Evolutionary conservation across 2,797 vertebrate species (phyloP).

Genomic region (Epinephelus malabaricus): DNA sequence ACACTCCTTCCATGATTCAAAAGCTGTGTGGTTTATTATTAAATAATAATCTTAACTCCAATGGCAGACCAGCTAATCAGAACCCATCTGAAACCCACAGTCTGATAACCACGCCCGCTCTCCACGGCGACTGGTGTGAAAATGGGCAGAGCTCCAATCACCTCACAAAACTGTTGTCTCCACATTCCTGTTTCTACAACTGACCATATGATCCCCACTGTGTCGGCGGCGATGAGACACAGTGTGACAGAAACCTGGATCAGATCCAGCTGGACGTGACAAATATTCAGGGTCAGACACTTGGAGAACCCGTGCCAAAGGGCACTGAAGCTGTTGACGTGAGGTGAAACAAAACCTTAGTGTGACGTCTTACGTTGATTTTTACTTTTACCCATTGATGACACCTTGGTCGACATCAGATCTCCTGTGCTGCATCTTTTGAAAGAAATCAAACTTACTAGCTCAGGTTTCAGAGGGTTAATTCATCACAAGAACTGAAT

Average conservation of each 20-base stretch:
- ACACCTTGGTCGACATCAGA: no score
- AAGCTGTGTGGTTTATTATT: conserved; percentile 24
- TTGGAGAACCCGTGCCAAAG: neutral
- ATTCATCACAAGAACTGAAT: no score
- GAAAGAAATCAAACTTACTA: no score
- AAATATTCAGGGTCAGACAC: conserved; percentile 8
- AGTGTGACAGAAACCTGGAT: conserved; percentile 7
- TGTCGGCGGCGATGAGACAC: neutral
- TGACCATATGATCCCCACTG: neutral
- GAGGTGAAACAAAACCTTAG: neutral
- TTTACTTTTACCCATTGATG: no score
- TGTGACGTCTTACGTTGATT: neutral
- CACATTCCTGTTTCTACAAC: conserved; percentile 16
- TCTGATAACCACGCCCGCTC: neutral
- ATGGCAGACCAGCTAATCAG: neutral
- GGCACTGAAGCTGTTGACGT: neutral
- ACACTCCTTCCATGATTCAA: conserved; percentile 7
- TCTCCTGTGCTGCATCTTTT: no score
- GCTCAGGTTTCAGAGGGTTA: no score
- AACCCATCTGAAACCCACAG: conserved; percentile 1
- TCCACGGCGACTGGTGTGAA: conserved; percentile 20
- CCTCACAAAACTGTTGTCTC: conserved; percentile 10
- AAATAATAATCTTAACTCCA: conserved; percentile 11
- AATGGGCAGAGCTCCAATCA: conserved; percentile 26
- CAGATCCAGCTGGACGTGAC: neutral